Evolutionary conservation across 1,140 invertebrate species (phyloP), one percentile per base, ranked within the genome.

Genomic region (Drosophila nannoptera): DNA sequence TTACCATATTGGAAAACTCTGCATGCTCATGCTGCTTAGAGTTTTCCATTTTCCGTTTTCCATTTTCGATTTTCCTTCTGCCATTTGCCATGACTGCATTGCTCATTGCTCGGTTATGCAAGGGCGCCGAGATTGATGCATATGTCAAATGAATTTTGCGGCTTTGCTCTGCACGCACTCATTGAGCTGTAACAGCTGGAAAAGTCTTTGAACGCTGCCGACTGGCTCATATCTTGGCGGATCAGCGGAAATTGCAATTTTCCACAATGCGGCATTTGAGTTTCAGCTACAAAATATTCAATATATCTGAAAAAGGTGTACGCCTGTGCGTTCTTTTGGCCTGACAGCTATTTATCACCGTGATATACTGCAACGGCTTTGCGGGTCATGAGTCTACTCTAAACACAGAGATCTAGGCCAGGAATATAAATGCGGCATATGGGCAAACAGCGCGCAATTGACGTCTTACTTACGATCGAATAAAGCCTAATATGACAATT

Each of bases 131-230:
- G 53, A 48, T 71, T 61, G 55, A 46, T 49, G 69, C 76, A 80
- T 68, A 75, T 81, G 77, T 86, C 81, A 86, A 77, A 86, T 81
- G 69, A 77, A 84, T 86, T 84, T 86, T 68, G 67, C 71, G 70
- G 62, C 69, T 80, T 60, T 61, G 45, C 59, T 63, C 58, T 54
- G 42, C 65, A 36, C 11, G 59, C 42, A 58, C 50, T 67, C 81
- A 86, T 43, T 84, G 81, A 86, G 70, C 73, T 86, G 81, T 75
- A 73, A 86, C 71, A 60, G 4, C 40, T 78, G 59, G 55, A 77
- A 86, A 77, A 77, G 46, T 50, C 62, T 80, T 86, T 80, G 70
- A 84, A 75, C 81, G 76, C 29, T 49, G 46, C 80, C 81, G 74
- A 71, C 49, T 61, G 58, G 4, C 40, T 58, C 54, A 42, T 78